Base-by-base conservation (phyloP, 1,140 invertebrate species). In the Mycetomoellerius zeteki region DNA sequence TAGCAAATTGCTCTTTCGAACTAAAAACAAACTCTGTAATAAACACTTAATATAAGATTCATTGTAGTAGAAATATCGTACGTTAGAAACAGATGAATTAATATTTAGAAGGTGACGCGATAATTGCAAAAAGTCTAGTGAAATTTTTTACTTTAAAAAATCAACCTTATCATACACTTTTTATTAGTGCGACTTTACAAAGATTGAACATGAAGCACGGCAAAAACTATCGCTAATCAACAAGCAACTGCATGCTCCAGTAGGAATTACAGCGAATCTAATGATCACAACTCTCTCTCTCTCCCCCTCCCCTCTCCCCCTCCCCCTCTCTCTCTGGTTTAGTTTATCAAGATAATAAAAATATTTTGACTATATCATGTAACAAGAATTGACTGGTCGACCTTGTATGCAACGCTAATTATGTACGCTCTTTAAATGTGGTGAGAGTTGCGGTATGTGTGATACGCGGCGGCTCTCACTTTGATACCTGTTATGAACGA, bases 371-470 rank as follows among this genome's bases (percentile, higher is more conserved):
- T n/a, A 8, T 6, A 8, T 6, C 24, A 27, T 30, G 37, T 14
- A 43, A 72, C 7, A 4, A 65, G 52, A 71, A 43, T 71, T 21
- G 24, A 19, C 37, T 58, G 14, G 52, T 58, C 52, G 52, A 72
- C 78, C 78, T 72, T 82, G 78, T 37, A 7, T 33, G 6, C n/a
- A 58, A 72, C 24, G 19, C 5, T 82, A 72, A 56, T 82, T 82
- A 82, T 60, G 78, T 37, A 56, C 16, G 52, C 33, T 82, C 67
- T 58, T 82, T 82, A 37, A 82, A 82, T 37, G 21, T 60, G 67
- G 21, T 27, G 16, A 82, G 80, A 82, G 37, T 82, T 60, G 43
- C 14, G 21, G 27, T 82, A 16, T 43, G n/a, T 30, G 30, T 24
- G 37, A 73, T 58, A 73, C 19, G 37, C 10, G 12, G 3, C 27